phyloP scores from a whole-genome alignment of 1,140 invertebrate species.

The Drosophila equinoxialis region DNA sequence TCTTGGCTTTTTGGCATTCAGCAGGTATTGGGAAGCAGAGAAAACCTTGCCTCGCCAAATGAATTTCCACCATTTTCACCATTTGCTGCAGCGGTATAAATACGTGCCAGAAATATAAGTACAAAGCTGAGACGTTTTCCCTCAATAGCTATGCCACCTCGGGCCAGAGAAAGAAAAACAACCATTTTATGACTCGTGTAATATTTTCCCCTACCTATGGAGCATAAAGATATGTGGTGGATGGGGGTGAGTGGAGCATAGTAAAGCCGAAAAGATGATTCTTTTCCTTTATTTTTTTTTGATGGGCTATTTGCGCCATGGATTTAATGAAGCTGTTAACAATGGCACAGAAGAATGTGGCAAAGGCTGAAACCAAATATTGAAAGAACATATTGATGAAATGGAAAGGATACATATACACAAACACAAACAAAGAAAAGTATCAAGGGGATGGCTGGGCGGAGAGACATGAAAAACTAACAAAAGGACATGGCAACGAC shows the following conservation, averaged over 20 bases:
- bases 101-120: constrained; percentile 59
- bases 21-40: constrained; percentile 44
- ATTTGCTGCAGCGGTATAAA: constrained; percentile 41
- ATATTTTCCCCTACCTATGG: constrained; percentile 30
- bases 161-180: constrained; percentile 2
- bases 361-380: constrained; percentile 19
- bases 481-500: constrained; percentile 2
- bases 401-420: not conserved
- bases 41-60: constrained; percentile 37
- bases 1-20: constrained; percentile 42
- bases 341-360: constrained; percentile 32
- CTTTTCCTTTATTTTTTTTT: constrained; percentile 28
- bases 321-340: constrained; percentile 62
- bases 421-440: not conserved
- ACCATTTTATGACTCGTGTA: constrained; percentile 60
- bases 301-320: constrained; percentile 36
- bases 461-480: not conserved
- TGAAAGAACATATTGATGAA: constrained; percentile 20
- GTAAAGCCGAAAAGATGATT: constrained; percentile 6
- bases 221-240: not conserved
- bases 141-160: constrained; percentile 24
- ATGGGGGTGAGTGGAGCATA: not conserved
- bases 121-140: constrained; percentile 45
- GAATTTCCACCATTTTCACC: constrained; percentile 60
- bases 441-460: not conserved